Base-by-base conservation (phyloP, 1,140 invertebrate genomes). In the Dinothrombium tinctorium region DNA sequence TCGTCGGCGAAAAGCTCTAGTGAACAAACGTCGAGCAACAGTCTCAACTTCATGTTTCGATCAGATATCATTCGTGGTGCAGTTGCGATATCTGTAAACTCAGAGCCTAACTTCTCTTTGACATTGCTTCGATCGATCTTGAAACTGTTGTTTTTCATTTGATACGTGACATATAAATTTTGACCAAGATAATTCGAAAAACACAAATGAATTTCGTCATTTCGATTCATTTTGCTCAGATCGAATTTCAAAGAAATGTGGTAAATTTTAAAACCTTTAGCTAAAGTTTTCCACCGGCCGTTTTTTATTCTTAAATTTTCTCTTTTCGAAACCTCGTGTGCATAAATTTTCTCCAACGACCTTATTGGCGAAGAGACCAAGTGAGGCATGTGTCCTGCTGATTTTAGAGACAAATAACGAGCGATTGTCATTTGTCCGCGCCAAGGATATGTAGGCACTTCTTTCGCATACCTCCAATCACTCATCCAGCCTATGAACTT, bases 401-500 rank as follows among this genome's bases (percentile, higher is more conserved):
- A 9, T 8, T 29, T 19, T 2, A 44, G 5, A 21, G 14, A 14
- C 3, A 41, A 8, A 6, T 31, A 15, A 22, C 43, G 25, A 14
- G 43, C 25, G 8, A 44, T 19, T n/a, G 37, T 41, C 14, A n/a
- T 33, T 11, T 33, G 28, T 40, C 43, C 43, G 23, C 43, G 22
- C 43, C 43, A 44, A 4, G 25, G 24, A 14, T n/a, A 17, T 4
- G 43, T 44, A 8, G 43, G 37, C 7, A n/a, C n/a, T 7, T 14
- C 9, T 3, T 5, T 8, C 11, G 6, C 43, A 29, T 44, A 44
- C 9, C 2, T 15, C 43, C 37, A 40, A 25, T 40, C 41, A 20
- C 7, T 29, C 37, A 41, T 41, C 43, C 43, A 44, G 15, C 7
- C 26, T n/a, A 44, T 40, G 26, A 44, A 17, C 12, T 19, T 33